A percentile compares a stretch with the other conserved stretches of the same genome.
phyloP scores from a whole-genome alignment of 2,797 vertebrate species.

The Onychomys leucogaster region DNA sequence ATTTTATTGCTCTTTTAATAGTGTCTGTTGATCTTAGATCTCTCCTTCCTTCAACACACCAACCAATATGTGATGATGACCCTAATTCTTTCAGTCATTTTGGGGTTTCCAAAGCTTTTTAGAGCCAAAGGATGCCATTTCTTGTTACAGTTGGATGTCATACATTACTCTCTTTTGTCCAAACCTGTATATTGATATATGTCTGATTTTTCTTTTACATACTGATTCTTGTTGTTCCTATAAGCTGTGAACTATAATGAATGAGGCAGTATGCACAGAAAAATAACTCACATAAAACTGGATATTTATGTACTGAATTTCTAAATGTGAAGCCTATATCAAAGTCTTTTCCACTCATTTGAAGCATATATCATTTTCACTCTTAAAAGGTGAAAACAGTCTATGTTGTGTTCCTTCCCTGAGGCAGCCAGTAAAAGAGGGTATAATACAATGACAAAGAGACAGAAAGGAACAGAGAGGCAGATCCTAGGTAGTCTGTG shows the following conservation, averaged over 20 bases:
- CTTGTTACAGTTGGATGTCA: neutral
- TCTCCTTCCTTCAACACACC: neutral
- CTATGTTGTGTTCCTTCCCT: neutral
- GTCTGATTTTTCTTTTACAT: neutral
- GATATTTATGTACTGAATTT: neutral
- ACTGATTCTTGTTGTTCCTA: neutral
- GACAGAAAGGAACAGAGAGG: neutral
- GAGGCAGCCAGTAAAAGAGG: neutral
- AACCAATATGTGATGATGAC: neutral
- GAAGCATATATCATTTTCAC: neutral
- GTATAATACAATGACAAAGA: neutral
- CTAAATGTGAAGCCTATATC: neutral
- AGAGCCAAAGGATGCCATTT: neutral
- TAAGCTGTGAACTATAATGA: neutral
- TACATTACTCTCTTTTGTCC: neutral
- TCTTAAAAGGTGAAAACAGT: neutral
- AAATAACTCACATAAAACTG: neutral
- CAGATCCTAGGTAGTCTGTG: accelerated
- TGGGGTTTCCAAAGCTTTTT: neutral
- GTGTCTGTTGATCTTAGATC: neutral
- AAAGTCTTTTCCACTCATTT: neutral
- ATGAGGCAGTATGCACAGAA: neutral
- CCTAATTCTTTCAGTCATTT: neutral
- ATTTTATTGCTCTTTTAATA: too few species aligned
- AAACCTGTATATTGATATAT: neutral